phyloP scores from a whole-genome alignment of 2,888 invertebrate species.

The Pseudoips prasinana region DNA sequence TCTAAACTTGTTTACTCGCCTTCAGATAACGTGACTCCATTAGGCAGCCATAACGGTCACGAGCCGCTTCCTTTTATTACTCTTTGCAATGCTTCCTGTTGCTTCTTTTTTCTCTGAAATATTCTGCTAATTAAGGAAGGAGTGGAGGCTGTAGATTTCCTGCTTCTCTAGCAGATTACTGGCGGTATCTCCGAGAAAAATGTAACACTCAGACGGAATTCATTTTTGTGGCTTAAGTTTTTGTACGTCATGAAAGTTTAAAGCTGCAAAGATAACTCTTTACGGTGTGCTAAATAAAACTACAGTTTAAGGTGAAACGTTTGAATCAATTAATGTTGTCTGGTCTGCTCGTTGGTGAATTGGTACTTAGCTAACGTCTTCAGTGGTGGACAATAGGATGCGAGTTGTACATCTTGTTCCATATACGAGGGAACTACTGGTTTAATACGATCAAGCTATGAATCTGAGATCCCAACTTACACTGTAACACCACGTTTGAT shows the following conservation, averaged over 20 bases:
- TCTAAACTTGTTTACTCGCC: conserved; percentile 48
- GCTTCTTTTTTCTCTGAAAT: conserved; percentile 67
- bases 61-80: conserved; percentile 65
- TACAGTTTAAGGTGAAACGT: conserved; percentile 15
- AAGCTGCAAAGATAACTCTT: conserved; percentile 27
- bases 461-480: conserved; percentile 49
- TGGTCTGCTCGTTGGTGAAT: conserved; percentile 45
- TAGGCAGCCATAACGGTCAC: conserved; percentile 60
- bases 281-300: conserved; percentile 19
- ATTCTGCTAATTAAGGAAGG: conserved; percentile 77
- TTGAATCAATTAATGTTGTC: conserved; percentile 52
- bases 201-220: conserved; percentile 53
- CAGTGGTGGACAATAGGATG: conserved; percentile 57
- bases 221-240: conserved; percentile 59
- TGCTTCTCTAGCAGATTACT: conserved; percentile 72
- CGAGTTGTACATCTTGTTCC: conserved; percentile 52
- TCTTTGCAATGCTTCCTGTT: conserved; percentile 65
- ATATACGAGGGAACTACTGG: conserved; percentile 45
- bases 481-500: conserved; percentile 59
- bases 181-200: conserved; percentile 64
- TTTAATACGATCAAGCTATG: conserved; percentile 51
- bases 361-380: conserved; percentile 59
- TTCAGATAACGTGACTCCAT: conserved; percentile 58
- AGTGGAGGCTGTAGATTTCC: conserved; percentile 75
- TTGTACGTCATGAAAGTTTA: conserved; percentile 44